Percentiles rank a stretch among this genome's conserved stretches.
Conservation (phyloP, 2,888 invertebrate species). For the Trichogramma evanescens region DNA sequence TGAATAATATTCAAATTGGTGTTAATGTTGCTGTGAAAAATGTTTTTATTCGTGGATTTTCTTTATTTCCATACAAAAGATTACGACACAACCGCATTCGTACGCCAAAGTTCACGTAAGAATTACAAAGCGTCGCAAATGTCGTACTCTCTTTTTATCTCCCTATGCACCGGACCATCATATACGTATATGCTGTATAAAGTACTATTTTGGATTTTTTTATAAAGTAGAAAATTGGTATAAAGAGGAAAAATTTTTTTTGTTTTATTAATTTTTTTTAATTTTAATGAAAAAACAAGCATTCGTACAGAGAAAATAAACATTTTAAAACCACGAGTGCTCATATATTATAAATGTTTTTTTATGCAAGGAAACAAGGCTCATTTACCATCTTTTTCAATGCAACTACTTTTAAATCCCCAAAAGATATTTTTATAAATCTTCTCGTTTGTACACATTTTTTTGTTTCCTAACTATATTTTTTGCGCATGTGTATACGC, state of each 20-base stretch:
- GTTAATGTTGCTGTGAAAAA: constrained; percentile 3
- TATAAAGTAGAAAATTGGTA: constrained; percentile 17
- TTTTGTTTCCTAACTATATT: background rate
- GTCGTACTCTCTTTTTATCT: background rate
- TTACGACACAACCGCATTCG: constrained; percentile 14
- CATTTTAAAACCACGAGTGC: too few species aligned
- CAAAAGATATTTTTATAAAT: constrained; percentile 23
- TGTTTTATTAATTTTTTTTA: background rate
- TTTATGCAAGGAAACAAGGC: background rate
- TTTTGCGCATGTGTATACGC: background rate
- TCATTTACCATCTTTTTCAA: background rate
- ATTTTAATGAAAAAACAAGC: background rate
- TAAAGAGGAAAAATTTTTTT: too few species aligned
- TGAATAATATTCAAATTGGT: constrained; percentile 13
- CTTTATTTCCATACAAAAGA: constrained; percentile 24
- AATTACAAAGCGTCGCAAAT: constrained; percentile 3
- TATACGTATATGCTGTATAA: constrained; percentile 14
- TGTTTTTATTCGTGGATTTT: constrained; percentile 14
- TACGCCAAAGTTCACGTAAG: constrained; percentile 13
- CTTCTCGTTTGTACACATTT: constrained; percentile 26
- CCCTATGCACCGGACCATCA: background rate
- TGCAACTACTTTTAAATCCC: constrained; percentile 10
- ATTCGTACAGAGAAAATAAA: background rate
- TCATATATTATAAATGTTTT: background rate
- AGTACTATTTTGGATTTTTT: constrained; percentile 18